Evolutionary conservation across 2,113 vertebrate species (phyloP), one percentile per base, ranked within the genome.

Genomic region (Phrynocephalus versicolor): DNA sequence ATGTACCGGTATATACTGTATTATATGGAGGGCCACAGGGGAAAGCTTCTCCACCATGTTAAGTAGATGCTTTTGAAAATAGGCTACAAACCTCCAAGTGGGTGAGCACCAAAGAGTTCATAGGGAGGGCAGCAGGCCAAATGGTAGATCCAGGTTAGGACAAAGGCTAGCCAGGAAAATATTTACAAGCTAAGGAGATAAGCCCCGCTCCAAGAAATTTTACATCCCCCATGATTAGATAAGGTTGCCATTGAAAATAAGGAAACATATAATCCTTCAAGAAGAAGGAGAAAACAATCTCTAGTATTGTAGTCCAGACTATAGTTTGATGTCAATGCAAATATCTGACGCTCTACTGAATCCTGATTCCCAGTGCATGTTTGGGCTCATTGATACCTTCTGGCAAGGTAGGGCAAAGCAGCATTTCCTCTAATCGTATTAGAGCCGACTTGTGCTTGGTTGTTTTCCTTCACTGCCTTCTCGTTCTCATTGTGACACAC

Each of bases 401-500:
- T n/a, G 71, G 33, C 23, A 27, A 62, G n/a, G 58, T n/a, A 81
- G 69, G 13, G 70, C 78, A 80, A 64, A 74, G 39, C n/a, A 62
- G 69, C 69, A 81, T 64, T 65, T 64, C 16, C 39, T 64, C 69
- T 86, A 37, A 0, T 30, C 51, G 39, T 16, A 57, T 90, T 85
- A 73, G 64, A 12, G 45, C 21, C 27, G 73, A 30, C 58, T 0
- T 0, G 18, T 73, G 69, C 57, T 35, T 81, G 64, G n/a, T 77
- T 62, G 27, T 51, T 80, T 55, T 58, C 5, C 13, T n/a, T 78
- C 76, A 35, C 25, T 67, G 25, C 4, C 57, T 85, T 64, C 45
- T 67, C 30, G 15, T n/a, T 25, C 0, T 0, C 25, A 15, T 13
- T 30, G 19, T 41, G 81, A 64, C 0, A 51, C 12, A 37, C 2